Conservation (phyloP, 2,888 invertebrate species). For the Pandemis heparana region DNA sequence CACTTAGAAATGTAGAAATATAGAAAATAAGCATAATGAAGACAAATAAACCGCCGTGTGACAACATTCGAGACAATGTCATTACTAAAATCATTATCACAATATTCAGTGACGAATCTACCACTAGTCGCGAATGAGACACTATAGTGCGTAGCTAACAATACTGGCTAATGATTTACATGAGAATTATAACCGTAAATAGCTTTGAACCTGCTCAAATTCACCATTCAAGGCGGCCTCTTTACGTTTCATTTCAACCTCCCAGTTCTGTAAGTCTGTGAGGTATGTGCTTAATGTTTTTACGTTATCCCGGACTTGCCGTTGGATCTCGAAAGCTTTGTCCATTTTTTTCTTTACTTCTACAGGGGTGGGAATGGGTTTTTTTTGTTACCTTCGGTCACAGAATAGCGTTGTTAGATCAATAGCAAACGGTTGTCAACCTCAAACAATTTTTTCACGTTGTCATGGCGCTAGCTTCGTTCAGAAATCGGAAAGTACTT, state of each 20-base stretch:
- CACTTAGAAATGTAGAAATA: slow-evolving; percentile 43
- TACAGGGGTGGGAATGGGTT: slow-evolving; percentile 32
- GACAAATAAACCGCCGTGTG: slow-evolving; percentile 40
- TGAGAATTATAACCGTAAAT: slow-evolving; percentile 55
- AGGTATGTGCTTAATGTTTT: slow-evolving; percentile 89
- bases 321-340: slow-evolving; percentile 88
- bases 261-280: slow-evolving; percentile 90
- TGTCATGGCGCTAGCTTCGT: slow-evolving; percentile 43
- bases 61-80: slow-evolving; percentile 38
- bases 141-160: slow-evolving; percentile 34
- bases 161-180: slow-evolving; percentile 38
- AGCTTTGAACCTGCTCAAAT: slow-evolving; percentile 78
- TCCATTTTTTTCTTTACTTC: slow-evolving; percentile 73
- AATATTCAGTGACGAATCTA: slow-evolving; percentile 31
- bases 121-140: background rate
- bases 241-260: slow-evolving; percentile 90
- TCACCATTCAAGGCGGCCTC: slow-evolving; percentile 85
- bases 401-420: slow-evolving; percentile 43
- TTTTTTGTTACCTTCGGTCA: slow-evolving; percentile 40
- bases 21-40: slow-evolving; percentile 45
- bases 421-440: slow-evolving; percentile 42
- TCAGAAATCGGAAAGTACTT: slow-evolving; percentile 25
- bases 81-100: slow-evolving; percentile 40
- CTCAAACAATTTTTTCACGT: slow-evolving; percentile 42
- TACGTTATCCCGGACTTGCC: slow-evolving; percentile 90